phyloP scores from a whole-genome alignment of 2,888 invertebrate genomes.

The Elysia crispata region DNA sequence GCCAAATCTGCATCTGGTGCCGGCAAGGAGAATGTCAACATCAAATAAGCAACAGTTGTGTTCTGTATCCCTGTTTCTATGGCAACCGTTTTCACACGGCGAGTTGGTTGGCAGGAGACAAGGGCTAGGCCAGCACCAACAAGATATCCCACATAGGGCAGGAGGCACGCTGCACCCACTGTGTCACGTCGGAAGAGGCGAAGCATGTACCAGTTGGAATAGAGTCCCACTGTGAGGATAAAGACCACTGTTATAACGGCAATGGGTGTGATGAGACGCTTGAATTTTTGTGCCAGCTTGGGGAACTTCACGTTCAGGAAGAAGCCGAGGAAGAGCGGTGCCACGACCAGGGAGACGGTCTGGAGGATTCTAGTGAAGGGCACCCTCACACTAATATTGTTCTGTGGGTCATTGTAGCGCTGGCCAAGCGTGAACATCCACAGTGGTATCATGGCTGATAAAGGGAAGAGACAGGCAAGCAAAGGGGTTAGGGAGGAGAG shows the following conservation, averaged over 20 bases:
- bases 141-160: conserved; percentile 73
- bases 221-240: conserved; percentile 90
- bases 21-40: conserved; percentile 87
- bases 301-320: conserved; percentile 79
- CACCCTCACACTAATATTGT: conserved; percentile 84
- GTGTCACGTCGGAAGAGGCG: conserved; percentile 84
- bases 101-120: conserved; percentile 63
- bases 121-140: conserved; percentile 66
- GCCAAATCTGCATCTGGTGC: conserved; percentile 93
- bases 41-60: conserved; percentile 93
- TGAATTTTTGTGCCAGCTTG: conserved; percentile 79
- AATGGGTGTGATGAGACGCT: conserved; percentile 87
- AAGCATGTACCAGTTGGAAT: conserved; percentile 93
- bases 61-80: conserved; percentile 92
- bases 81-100: conserved; percentile 84
- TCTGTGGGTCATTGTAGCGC: conserved; percentile 78
- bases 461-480: conserved; percentile 53
- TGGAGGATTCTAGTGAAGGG: conserved; percentile 88
- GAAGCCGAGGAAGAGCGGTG: conserved; percentile 83
- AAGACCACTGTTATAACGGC: conserved; percentile 88
- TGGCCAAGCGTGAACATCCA: conserved; percentile 93
- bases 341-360: conserved; percentile 86
- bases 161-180: conserved; percentile 64
- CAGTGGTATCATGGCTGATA: conserved; percentile 88
- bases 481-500: too few relatives aligned